Percentiles rank a stretch among this genome's conserved stretches.
phyloP scores from a whole-genome alignment of 2,113 vertebrate species.

The Istiophorus platypterus region DNA sequence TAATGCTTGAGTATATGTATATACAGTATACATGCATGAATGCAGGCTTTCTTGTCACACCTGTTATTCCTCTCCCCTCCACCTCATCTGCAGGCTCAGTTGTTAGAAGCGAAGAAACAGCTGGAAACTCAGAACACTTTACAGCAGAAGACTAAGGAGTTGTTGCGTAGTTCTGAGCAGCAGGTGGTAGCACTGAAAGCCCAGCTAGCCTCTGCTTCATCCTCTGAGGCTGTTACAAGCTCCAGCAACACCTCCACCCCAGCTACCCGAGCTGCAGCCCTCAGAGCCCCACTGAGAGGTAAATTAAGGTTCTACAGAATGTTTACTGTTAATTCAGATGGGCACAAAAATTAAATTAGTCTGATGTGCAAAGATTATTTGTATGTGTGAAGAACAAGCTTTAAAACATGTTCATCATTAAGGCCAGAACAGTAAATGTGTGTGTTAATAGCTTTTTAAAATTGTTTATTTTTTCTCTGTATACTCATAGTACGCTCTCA shows the following conservation, averaged over 20 bases:
- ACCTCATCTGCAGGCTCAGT: constrained; percentile 85
- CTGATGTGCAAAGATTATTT: neutral
- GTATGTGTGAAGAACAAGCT: no score
- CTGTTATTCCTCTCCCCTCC: neutral
- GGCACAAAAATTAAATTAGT: neutral
- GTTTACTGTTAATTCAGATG: neutral
- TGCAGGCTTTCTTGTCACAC: neutral
- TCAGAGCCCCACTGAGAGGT: constrained; percentile 74
- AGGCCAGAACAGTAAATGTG: neutral
- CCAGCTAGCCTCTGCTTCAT: constrained; percentile 83
- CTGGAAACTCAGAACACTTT: constrained; percentile 89
- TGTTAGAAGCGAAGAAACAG: constrained; percentile 93
- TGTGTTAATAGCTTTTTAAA: neutral
- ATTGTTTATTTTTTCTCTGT: neutral
- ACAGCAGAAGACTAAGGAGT: constrained; percentile 92
- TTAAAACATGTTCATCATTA: neutral
- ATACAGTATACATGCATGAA: neutral
- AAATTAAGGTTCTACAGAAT: neutral
- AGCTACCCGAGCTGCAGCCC: constrained; percentile 47
- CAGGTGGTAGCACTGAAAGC: constrained; percentile 88
- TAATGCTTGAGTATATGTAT: neutral
- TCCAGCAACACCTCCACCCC: constrained; percentile 74
- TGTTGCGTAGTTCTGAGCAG: constrained; percentile 92
- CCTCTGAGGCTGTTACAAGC: constrained; percentile 81
- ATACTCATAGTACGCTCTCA: constrained; percentile 47